Base-by-base conservation (phyloP, 2,113 vertebrate species). In the Taurulus bubalis region DNA sequence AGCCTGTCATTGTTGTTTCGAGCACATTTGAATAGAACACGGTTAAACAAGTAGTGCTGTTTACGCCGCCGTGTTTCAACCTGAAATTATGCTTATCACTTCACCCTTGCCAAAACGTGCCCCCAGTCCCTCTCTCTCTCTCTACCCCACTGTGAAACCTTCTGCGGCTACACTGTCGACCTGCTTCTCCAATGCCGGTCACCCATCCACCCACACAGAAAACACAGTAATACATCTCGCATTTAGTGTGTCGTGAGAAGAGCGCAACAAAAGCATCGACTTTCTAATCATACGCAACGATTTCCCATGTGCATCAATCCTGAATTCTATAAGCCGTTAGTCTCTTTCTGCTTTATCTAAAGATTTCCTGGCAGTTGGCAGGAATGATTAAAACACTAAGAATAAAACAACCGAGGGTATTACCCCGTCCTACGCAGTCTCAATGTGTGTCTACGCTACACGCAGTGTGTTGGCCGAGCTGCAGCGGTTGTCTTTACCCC, bases 401-500 rank as follows among this genome's bases (percentile, higher is more conserved):
- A 92, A 92, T 90, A 90, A 92, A 89, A 72, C 80, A n/a, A 66
- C 65, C 51, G 14, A 84, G n/a, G 77, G 73, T 79, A 80, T 63
- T 77, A 86, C 88, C 70, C 62, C 42, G 7, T 74, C 63, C 55
- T 16, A 40, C 55, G 69, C 59, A 16, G 69, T 47, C 16, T 3
- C 26, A 64, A 3, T 68, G 68, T 87, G 82, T 71, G 63, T 85
- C 28, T 60, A 66, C 60, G 64, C 82, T 55, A 69, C 60, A 56
- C 30, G 4, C 73, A 24, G 68, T 9, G 80, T 47, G 80, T 78
- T 32, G 68, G 60, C 55, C 6, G 58, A 69, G 74, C 65, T 60
- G 71, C 82, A 65, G 82, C 73, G 75, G 89, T 85, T 86, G 82
- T 89, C 79, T 85, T 91, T 90, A 92, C 90, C 93, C 86, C 83